A percentile compares a stretch with the other conserved stretches of the same genome.
phyloP scores from a whole-genome alignment of 2,113 vertebrate genomes.

The Odocoileus virginianus region DNA sequence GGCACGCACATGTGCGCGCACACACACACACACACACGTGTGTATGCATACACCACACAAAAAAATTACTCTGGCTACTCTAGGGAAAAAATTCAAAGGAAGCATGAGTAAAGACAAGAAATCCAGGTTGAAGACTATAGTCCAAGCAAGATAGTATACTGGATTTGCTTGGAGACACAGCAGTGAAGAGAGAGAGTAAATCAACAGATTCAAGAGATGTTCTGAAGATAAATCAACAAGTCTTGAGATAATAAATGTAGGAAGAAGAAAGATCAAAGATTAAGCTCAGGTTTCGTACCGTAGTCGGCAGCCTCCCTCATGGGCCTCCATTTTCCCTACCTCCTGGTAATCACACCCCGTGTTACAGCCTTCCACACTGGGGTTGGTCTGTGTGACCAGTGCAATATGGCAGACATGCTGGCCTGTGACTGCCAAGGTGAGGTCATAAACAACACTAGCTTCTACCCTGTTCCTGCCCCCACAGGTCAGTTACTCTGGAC shows the following conservation, averaged over 20 bases:
- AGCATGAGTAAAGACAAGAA: not conserved
- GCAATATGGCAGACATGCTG: not conserved
- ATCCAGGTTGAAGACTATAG: not conserved
- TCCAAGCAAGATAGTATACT: not conserved
- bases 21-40: rapidly evolving
- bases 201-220: not conserved
- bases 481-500: not conserved
- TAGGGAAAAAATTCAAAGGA: not conserved
- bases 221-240: not conserved
- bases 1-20: rapidly evolving
- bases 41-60: not conserved
- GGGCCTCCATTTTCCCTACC: not conserved
- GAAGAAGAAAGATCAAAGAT: not conserved
- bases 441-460: not conserved
- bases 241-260: not conserved
- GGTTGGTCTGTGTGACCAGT: not conserved
- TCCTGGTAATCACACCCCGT: not conserved
- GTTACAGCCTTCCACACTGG: not conserved
- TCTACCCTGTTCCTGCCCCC: too few species aligned
- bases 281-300: not conserved
- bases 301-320: not conserved
- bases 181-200: not conserved
- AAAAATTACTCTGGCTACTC: not conserved
- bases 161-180: not conserved
- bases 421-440: not conserved